Evolutionary conservation across 2,113 vertebrate species (phyloP), one percentile per base, ranked within the genome.

Genomic region (Scomber scombrus): DNA sequence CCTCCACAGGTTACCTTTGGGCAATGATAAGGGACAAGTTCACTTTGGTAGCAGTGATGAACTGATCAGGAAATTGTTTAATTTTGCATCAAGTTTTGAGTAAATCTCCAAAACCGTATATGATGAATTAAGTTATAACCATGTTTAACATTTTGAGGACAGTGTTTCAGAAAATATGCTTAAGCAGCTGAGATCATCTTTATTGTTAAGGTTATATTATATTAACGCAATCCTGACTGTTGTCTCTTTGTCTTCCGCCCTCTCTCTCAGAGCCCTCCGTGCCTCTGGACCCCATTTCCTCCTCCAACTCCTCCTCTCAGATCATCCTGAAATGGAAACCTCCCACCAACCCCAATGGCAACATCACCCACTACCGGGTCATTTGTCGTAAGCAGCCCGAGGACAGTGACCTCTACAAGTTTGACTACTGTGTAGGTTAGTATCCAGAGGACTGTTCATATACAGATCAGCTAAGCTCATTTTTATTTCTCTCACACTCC

Each of bases 241-340:
- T 52, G 3, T 34, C 66, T 63, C 5, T 3, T 45, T 49, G 1
- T 47, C 29, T 61, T n/a, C 11, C 40, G 61, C 46, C 10, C 9
- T 54, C 80, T 61, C 31, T 29, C 1, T 0, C 95, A 99, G 98
- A 95, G 68, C 98, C 98, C 0, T 97, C 98, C 0, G 97, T 97
- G 19, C 98, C 98, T 0, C 91, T 97, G 60, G 98, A 99, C 83
- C 97, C 97, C 0, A 96, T 97, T 40, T 98, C 98, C 0, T 96
- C 96, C 23, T 98, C 98, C 63, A 99, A 97, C 89, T 97, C 97
- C 3, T 98, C 98, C 0, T 97, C 97, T 34, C 96, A 98, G 94
- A 98, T 99, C 81, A 96, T 97, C 64, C 82, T 99, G 75, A 99
- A 98, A 91, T 99, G 98, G 98, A 99, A 98, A 57, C 95, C 97